phyloP scores from a whole-genome alignment of 1,140 invertebrate species.

The Yoshiicerus persimilis region DNA sequence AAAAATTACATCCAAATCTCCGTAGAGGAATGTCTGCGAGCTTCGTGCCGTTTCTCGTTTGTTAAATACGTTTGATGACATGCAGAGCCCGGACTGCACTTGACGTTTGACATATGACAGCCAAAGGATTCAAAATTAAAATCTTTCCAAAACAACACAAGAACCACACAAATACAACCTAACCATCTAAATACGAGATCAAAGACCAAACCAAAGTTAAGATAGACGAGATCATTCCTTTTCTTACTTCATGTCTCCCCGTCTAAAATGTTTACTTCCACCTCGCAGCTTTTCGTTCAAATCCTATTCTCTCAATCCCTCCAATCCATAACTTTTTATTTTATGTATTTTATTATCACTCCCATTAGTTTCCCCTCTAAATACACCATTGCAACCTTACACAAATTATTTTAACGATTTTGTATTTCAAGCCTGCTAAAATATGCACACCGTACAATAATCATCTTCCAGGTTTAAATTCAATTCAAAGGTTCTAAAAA shows the following conservation, averaged over 20 bases:
- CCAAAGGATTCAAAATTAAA: slow-evolving; percentile 22
- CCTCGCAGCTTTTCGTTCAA: background rate
- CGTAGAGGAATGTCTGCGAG: background rate
- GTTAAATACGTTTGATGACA: slow-evolving; percentile 3
- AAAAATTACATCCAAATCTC: background rate
- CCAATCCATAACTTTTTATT: too few relatives aligned
- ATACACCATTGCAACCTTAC: too few relatives aligned
- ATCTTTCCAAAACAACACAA: slow-evolving; percentile 14
- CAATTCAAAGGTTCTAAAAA: too few relatives aligned
- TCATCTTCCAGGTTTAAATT: too few relatives aligned
- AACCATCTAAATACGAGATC: background rate
- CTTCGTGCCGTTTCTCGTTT: background rate
- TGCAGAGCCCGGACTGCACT: slow-evolving; percentile 26
- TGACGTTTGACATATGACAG: slow-evolving; percentile 37
- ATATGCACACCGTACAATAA: too few relatives aligned
- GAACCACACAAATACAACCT: background rate
- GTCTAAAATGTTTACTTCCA: background rate
- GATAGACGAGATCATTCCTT: too few relatives aligned
- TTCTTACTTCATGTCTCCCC: background rate
- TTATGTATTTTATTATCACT: too few relatives aligned
- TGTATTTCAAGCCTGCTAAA: too few relatives aligned
- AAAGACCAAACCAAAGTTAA: background rate
- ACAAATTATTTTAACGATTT: too few relatives aligned
- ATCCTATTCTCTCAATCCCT: too few relatives aligned
- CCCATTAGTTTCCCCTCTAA: too few relatives aligned